Evolutionary conservation across 2,797 vertebrate species (phyloP).

Genomic region (Silurus lanzhouensis): DNA sequence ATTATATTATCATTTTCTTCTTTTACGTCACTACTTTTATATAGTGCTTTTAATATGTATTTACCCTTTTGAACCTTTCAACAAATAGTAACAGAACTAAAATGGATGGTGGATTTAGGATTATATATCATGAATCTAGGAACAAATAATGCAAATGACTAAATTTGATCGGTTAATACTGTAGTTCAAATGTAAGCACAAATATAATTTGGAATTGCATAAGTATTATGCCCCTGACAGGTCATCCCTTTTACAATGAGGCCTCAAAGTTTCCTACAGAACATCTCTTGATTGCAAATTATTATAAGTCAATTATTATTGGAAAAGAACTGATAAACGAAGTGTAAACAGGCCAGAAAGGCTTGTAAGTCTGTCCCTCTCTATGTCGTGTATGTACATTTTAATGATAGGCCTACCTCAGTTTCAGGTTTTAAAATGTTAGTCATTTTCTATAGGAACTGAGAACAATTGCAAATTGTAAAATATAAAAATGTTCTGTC

Average conservation of each 20-base stretch:
- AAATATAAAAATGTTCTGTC: too few species aligned
- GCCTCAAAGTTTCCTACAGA: background rate
- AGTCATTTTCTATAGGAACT: too few species aligned
- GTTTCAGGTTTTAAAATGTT: too few species aligned
- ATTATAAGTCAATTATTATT: background rate
- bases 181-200: too few species aligned
- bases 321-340: too few species aligned
- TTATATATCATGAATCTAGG: background rate
- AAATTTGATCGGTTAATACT: background rate
- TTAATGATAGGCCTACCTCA: too few species aligned
- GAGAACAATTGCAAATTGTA: too few species aligned
- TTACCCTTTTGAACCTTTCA: background rate
- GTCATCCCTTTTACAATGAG: background rate
- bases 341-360: too few species aligned
- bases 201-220: too few species aligned
- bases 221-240: too few species aligned
- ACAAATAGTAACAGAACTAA: background rate
- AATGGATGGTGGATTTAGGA: background rate
- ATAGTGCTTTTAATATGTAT: background rate
- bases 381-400: too few species aligned
- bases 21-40: background rate
- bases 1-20: background rate
- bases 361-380: too few species aligned
- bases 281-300: background rate
- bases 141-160: background rate